A percentile compares a stretch with the other conserved stretches of the same genome.
Evolutionary conservation across 2,888 invertebrate species (phyloP).

Genomic region (Rhingia campestris): DNA sequence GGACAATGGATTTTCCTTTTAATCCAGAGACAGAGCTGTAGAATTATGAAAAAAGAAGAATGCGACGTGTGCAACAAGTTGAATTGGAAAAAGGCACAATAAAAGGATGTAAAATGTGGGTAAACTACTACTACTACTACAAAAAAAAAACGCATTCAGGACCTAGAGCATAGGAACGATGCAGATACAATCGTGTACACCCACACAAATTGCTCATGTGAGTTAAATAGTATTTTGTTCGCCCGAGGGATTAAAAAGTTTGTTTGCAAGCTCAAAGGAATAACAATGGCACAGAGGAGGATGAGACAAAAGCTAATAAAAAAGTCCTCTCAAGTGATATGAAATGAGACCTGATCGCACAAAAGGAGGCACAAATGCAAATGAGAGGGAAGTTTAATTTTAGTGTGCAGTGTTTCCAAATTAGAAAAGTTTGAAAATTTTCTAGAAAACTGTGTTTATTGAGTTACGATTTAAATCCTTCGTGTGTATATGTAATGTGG

Average conservation of each 20-base stretch:
- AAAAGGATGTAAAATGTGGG: slow-evolving; percentile 38
- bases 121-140: background rate
- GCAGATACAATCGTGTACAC: slow-evolving; percentile 18
- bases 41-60: slow-evolving; percentile 5
- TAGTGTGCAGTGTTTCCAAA: slow-evolving; percentile 6
- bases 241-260: slow-evolving; percentile 59
- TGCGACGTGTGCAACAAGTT: slow-evolving; percentile 59
- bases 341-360: slow-evolving; percentile 59
- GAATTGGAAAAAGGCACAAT: slow-evolving; percentile 52
- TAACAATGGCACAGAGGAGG: slow-evolving; percentile 31
- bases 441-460: slow-evolving; percentile 23
- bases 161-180: slow-evolving; percentile 12
- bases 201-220: slow-evolving; percentile 49
- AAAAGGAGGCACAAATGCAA: slow-evolving; percentile 42
- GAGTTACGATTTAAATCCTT: background rate
- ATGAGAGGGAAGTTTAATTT: slow-evolving; percentile 28
- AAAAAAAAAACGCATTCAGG: background rate
- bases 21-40: slow-evolving; percentile 14
- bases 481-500: background rate
- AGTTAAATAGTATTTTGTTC: slow-evolving; percentile 60
- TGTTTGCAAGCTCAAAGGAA: slow-evolving; percentile 25
- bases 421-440: slow-evolving; percentile 22
- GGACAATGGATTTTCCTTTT: slow-evolving; percentile 55
- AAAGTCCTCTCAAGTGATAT: slow-evolving; percentile 56
- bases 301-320: slow-evolving; percentile 38